Base-by-base conservation (phyloP, 2,888 invertebrate genomes). In the Sarcophaga carnaria region DNA sequence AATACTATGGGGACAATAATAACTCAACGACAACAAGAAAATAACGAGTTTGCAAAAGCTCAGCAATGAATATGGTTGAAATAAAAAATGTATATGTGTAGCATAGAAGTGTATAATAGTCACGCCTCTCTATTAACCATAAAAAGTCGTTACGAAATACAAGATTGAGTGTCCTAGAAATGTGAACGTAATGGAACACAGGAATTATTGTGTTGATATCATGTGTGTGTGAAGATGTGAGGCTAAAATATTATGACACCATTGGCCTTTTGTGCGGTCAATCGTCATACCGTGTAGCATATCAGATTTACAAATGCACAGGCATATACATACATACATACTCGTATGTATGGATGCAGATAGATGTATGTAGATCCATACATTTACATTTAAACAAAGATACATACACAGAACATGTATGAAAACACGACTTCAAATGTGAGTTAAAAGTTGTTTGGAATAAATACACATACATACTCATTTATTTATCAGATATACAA, bases 201-300 rank as follows among this genome's bases (percentile, higher is more conserved):
- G 45, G 80, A 71, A 83, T 83, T 70, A 78, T 63, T 37, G 37
- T 83, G 83, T 83, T 83, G 70, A 83, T 83, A 76, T 79, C 71
- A 76, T 67, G n/a, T n/a, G 75, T 37, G 37, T 49, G 77, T 54
- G 25, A 60, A 75, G 79, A 75, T 60, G 60, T 45, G n/a, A 45
- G n/a, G 47, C 49, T 76, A 77, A 76, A 71, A 76, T 80, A 67
- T 80, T 83, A 80, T 83, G 86, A 83, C 76, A 86, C 80, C 47
- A 79, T 74, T 75, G 78, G 71, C 86, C 80, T 87, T 60, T 75
- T 70, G 45, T 84, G 49, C 84, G 81, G 80, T 77, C 80, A 81
- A 70, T 79, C 66, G 66, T 25, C 60, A 72, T 45, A 72, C 45
- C 37, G 2, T 37, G 37, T 37, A 75, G 54, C 37, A 79, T 74